These are phyloP conservation scores for Platycheirus rosarum DNA, from an alignment of 2,888 invertebrate species.

Conservation along the genomic window DNA sequence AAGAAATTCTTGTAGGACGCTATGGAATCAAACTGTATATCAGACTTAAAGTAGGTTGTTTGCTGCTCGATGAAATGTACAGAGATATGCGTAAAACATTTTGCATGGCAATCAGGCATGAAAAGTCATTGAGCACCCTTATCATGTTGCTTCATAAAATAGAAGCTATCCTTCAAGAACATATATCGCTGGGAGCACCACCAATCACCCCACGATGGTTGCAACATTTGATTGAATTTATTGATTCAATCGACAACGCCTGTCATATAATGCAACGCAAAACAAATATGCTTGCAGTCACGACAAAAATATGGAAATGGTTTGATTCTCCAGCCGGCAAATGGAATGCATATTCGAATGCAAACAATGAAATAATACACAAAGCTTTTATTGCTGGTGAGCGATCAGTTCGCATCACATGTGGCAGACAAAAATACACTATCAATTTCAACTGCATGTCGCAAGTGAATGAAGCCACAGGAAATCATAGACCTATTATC, in stretches of 20 bases:
- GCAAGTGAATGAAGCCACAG: conserved; percentile 92
- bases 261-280: conserved; percentile 87
- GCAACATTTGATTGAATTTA: conserved; percentile 88
- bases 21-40: conserved; percentile 79
- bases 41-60: conserved; percentile 79
- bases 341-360: conserved; percentile 89
- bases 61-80: conserved; percentile 80
- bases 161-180: conserved; percentile 78
- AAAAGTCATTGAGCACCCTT: conserved; percentile 77
- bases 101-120: conserved; percentile 77
- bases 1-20: conserved; percentile 76
- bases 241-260: conserved; percentile 91
- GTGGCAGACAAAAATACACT: conserved; percentile 89
- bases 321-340: conserved; percentile 91
- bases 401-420: conserved; percentile 87
- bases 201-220: conserved; percentile 88
- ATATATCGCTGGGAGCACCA: conserved; percentile 76
- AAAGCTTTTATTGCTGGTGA: conserved; percentile 90
- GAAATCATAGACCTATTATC: conserved; percentile 91
- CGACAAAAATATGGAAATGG: conserved; percentile 89
- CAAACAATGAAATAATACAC: conserved; percentile 90
- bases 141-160: conserved; percentile 78
- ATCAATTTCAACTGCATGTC: conserved; percentile 91
- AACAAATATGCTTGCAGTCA: conserved; percentile 85
- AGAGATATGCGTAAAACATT: conserved; percentile 78